These are phyloP conservation scores for Lamellibrachia satsuma DNA, from an alignment of 2,888 invertebrate species.

Conservation along the genomic window DNA sequence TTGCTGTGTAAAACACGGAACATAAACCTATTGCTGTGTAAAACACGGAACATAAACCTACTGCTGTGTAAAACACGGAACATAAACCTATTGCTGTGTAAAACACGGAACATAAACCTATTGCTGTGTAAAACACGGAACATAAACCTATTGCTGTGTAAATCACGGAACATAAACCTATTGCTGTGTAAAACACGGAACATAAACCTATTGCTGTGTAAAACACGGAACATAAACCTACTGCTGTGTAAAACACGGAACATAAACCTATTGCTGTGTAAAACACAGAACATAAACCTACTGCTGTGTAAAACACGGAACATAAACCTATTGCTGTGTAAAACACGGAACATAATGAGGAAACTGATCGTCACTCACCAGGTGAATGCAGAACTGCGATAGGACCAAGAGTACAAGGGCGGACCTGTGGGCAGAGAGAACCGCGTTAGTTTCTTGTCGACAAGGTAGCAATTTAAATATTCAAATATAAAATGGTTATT, in stretches of 20 bases:
- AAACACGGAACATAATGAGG: not conserved
- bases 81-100: not conserved
- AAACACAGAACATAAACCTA: not conserved
- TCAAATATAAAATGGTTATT: too few species aligned
- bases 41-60: not conserved
- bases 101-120: not conserved
- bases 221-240: not conserved
- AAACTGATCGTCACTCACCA: not conserved
- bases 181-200: not conserved
- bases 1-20: not conserved
- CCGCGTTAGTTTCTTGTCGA: not conserved
- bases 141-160: not conserved
- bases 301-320: not conserved
- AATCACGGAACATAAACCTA: not conserved
- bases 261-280: not conserved
- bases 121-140: not conserved
- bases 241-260: not conserved
- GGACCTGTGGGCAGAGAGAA: not conserved
- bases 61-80: not conserved
- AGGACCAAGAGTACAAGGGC: not conserved
- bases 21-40: not conserved
- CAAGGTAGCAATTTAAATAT: too few species aligned
- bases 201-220: not conserved
- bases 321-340: not conserved
- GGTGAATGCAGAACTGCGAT: slow-evolving; percentile 12